Base-by-base conservation (phyloP, 2,113 vertebrate species). In the Thryonomys swinderianus region DNA sequence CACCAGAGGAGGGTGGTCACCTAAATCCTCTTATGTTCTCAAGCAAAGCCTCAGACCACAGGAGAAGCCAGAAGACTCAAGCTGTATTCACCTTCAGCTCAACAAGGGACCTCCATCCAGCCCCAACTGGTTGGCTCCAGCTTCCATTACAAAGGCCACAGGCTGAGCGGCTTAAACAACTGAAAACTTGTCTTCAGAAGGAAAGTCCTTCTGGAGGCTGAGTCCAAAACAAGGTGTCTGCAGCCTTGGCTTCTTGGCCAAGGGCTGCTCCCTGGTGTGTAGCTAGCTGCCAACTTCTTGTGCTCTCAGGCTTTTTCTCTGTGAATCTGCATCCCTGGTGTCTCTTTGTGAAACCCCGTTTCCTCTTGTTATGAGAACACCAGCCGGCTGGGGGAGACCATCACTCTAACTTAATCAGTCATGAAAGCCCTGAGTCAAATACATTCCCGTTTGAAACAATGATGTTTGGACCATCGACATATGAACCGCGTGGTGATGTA, bases 41-140 rank as follows among this genome's bases (percentile, higher is more conserved):
- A n/a, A 51, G 12, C 51, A 90, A 55, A 51, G 9, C 37, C 3
- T 84, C 3, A 30, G 1, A 42, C 5, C 32, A 6, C 16, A 32
- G 5, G 7, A 1, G 2, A 5, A 25, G 1, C 59, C 16, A 88
- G 25, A 37, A 7, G 20, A 73, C 3, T 10, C 30, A 34, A 4
- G 7, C 3, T 71, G 64, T 78, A 67, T 30, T 42, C 40, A 12
- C n/a, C 64, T 61, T 76, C 42, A 55, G 18, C 4, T 53, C 34
- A 14, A 40, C 16, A 71, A 51, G 3, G 6, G 1, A 74, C 42
- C 7, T 16, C 12, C 53, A 17, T 2, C 21, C 53, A 62, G 16
- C 3, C 1, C 10, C 42, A 14, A 34, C 18, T 83, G 17, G 1
- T 59, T 85, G 66, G 9, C 4, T 57, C 48, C 5, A 7, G 34